Base-by-base conservation (phyloP, 1,140 invertebrate genomes). In the Hylaeus volcanicus region DNA sequence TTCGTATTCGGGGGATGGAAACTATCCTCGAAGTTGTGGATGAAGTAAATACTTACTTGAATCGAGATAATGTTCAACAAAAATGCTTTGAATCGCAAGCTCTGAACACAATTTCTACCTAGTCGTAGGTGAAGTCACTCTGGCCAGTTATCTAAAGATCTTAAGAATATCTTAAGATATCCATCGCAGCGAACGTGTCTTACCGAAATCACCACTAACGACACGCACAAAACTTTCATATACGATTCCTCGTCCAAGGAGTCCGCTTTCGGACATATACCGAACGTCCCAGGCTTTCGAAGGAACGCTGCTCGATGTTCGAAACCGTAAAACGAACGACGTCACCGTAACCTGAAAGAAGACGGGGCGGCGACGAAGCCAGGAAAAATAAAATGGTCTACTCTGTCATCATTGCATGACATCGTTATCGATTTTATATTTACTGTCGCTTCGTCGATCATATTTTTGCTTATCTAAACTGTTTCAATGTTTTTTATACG, bases 361-460 rank as follows among this genome's bases (percentile, higher is more conserved):
- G 26, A 26, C 39, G 51, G 3, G 64, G 45, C 15, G 9, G 11
- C 66, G 11, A 60, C 9, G 55, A 8, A 39, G n/a, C 8, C 48
- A 15, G 48, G 51, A 53, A 51, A 55, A 71, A 55, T 64, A 70
- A 37, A 45, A 26, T 48, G 9, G 37, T 71, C 60, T 26, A 37
- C 12, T 78, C 15, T 70, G 83, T 77, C 82, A 81, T 86, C 74
- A 73, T 70, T 86, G 84, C 84, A 85, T 64, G 79, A 85, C 84
- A 81, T 73, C 26, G 26, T 26, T 26, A 26, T 26, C 26, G 69
- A 78, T 70, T 86, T 86, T 85, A 82, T 83, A 86, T 85, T 89
- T 64, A 89, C 71, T 88, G 88, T 90, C 87, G 87, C 88, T 89
- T 89, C 88, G 85, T 86, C 85, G 77, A 85, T 81, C 71, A 64